These are phyloP conservation scores for Drosophila yooni DNA, from an alignment of 2,888 invertebrate species.

Conservation along the genomic window DNA sequence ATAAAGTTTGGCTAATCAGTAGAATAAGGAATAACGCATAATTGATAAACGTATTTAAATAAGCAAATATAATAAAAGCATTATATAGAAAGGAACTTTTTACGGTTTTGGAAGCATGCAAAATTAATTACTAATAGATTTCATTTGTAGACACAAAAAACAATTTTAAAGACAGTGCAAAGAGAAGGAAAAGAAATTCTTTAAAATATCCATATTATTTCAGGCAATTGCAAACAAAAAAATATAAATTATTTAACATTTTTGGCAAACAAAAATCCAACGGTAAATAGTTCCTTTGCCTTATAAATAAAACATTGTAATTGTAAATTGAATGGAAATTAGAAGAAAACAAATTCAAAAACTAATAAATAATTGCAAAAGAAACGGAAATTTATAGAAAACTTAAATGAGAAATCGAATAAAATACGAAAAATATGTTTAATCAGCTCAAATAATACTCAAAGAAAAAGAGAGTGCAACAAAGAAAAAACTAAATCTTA, in stretches of 20 bases:
- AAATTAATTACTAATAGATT: constrained; percentile 60
- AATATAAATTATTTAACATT: constrained; percentile 65
- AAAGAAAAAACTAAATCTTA: neutral
- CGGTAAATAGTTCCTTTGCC: constrained; percentile 84
- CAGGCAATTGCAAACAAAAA: constrained; percentile 24
- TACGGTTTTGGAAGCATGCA: constrained; percentile 75
- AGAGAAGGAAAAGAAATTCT: constrained; percentile 15
- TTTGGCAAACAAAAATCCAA: constrained; percentile 81
- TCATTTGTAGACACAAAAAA: constrained; percentile 60
- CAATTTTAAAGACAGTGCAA: constrained; percentile 19
- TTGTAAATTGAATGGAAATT: constrained; percentile 44
- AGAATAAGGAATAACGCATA: constrained; percentile 6
- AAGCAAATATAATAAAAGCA: constrained; percentile 33
- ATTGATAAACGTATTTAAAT: constrained; percentile 9
- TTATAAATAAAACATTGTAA: constrained; percentile 60
- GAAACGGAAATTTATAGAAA: neutral
- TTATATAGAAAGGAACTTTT: constrained; percentile 74
- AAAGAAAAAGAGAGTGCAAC: neutral
- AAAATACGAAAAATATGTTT: constrained; percentile 18
- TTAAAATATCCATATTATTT: constrained; percentile 40
- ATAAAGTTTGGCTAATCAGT: constrained; percentile 29
- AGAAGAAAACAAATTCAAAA: constrained; percentile 1
- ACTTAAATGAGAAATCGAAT: neutral
- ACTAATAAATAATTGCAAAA: neutral
- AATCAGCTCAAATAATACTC: constrained; percentile 11